Evolutionary conservation across 1,140 invertebrate species (phyloP).

Genomic region (Dysdera silvatica): DNA sequence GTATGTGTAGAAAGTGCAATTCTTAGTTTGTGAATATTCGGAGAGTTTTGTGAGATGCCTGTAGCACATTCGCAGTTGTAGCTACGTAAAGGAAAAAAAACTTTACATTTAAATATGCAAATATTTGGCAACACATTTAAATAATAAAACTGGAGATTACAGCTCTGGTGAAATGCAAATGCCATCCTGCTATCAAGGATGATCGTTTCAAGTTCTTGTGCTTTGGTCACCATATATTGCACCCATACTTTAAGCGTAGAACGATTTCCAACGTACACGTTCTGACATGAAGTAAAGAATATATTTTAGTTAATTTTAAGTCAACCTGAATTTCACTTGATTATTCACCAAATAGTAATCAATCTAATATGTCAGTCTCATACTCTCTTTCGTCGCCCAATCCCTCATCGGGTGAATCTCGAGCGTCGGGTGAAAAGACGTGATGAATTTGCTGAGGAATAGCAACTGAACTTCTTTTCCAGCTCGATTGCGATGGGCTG

Average conservation of each 20-base stretch:
- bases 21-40: too few relatives aligned
- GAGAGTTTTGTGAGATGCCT: too few relatives aligned
- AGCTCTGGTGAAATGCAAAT: too few relatives aligned
- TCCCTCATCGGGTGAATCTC: conserved; percentile 37
- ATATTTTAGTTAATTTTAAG: background rate
- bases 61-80: too few relatives aligned
- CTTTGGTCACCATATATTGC: background rate
- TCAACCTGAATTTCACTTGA: background rate
- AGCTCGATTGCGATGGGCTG: conserved; percentile 26
- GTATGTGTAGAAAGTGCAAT: too few relatives aligned
- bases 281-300: background rate
- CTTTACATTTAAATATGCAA: too few relatives aligned
- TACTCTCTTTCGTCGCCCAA: conserved; percentile 36
- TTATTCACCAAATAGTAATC: background rate
- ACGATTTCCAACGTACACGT: background rate
- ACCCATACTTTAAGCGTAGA: background rate
- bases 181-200: too few relatives aligned
- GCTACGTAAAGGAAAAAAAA: too few relatives aligned
- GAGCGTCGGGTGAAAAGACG: conserved; percentile 29
- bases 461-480: conserved; percentile 24
- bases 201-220: too few relatives aligned
- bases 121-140: too few relatives aligned
- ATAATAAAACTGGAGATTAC: too few relatives aligned
- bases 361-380: conserved; percentile 35
- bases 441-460: conserved; percentile 29